phyloP scores from a whole-genome alignment of 1,140 invertebrate genomes.

The Macrocentrus cingulum region DNA sequence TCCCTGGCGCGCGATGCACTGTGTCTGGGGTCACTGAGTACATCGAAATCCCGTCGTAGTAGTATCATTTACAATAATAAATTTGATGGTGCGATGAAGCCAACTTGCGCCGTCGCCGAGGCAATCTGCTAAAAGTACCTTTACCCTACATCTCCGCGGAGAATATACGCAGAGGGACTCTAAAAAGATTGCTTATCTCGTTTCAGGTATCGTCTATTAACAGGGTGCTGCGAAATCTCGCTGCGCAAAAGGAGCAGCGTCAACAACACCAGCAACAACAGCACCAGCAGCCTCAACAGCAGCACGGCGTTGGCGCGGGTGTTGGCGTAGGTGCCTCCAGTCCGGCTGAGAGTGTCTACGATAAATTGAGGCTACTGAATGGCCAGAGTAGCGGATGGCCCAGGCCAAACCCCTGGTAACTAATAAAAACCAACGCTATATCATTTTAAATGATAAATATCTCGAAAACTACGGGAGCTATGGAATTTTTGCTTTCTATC shows the following conservation, averaged over 20 bases:
- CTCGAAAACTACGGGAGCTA: too few species aligned
- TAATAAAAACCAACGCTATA: slow-evolving; percentile 35
- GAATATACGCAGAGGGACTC: neutral
- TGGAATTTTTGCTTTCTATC: too few species aligned
- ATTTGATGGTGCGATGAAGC: too few species aligned
- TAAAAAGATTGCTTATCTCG: neutral
- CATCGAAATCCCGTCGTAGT: too few species aligned
- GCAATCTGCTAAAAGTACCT: too few species aligned
- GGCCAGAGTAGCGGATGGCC: slow-evolving; percentile 71
- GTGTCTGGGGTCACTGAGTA: too few species aligned
- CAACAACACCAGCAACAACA: slow-evolving; percentile 49
- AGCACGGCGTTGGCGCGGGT: slow-evolving; percentile 39
- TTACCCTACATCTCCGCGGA: neutral
- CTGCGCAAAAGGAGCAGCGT: slow-evolving; percentile 84
- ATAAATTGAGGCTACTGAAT: slow-evolving; percentile 82
- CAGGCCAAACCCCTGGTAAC: slow-evolving; percentile 63
- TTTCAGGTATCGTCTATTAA: slow-evolving; percentile 97
- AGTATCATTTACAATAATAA: too few species aligned
- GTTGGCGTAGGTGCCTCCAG: slow-evolving; percentile 55
- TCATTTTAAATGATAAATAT: too few species aligned
- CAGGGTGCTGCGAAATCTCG: slow-evolving; percentile 91
- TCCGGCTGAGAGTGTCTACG: slow-evolving; percentile 71
- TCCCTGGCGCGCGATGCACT: too few species aligned
- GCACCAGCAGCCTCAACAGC: slow-evolving; percentile 41
- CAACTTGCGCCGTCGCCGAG: too few species aligned